These are phyloP conservation scores for Melitaea athalia DNA, from an alignment of 2,888 invertebrate species.

Conservation along the genomic window DNA sequence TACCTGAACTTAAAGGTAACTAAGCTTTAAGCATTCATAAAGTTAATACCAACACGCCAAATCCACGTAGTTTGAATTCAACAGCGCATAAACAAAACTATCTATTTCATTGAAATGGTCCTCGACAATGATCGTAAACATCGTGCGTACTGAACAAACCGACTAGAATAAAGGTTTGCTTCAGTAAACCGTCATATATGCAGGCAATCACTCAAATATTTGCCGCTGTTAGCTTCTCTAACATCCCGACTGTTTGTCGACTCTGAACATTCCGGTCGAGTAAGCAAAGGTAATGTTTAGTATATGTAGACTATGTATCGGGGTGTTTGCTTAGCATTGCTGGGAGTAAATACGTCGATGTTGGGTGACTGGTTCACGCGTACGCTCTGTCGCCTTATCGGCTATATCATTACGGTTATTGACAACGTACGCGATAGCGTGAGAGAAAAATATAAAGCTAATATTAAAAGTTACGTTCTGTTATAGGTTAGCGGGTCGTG, in stretches of 20 bases:
- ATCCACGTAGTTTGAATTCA: neutral
- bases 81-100: conserved; percentile 10
- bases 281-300: conserved; percentile 58
- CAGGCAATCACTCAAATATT: conserved; percentile 68
- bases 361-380: conserved; percentile 34
- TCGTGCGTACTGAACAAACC: conserved; percentile 18
- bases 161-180: conserved; percentile 25
- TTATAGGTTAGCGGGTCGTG: conserved; percentile 4
- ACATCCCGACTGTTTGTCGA: conserved; percentile 43
- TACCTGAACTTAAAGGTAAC: no score
- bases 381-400: conserved; percentile 35
- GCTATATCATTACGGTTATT: conserved; percentile 21
- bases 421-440: conserved; percentile 5
- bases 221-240: conserved; percentile 51
- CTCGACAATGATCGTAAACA: conserved; percentile 22
- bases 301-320: conserved; percentile 39
- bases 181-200: conserved; percentile 37
- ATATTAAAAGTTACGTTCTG: neutral
- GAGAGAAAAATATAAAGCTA: conserved; percentile 8
- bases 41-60: neutral
- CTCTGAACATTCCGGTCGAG: conserved; percentile 46
- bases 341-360: conserved; percentile 40
- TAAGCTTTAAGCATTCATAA: no score
- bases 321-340: conserved; percentile 44
- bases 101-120: conserved; percentile 17